Evolutionary conservation across 2,888 invertebrate genomes (phyloP), one percentile per base, ranked within the genome.

Genomic region (Agonum fuliginosum): DNA sequence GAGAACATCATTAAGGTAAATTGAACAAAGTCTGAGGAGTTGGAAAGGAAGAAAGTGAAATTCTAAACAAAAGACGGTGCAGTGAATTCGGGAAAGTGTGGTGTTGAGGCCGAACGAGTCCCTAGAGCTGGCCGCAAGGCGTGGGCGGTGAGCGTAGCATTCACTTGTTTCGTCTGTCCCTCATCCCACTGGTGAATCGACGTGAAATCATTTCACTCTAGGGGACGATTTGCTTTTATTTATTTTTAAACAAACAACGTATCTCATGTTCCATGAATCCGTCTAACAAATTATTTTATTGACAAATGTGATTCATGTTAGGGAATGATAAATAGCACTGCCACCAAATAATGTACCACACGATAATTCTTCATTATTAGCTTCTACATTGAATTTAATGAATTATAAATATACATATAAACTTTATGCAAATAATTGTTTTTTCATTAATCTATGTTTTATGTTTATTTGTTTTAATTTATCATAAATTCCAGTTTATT

Each of bases 1-100:
- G 67, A 8, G 48, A 37, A 67, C 67, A 41, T 71, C 71, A 67
- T 67, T 67, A 67, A 67, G 67, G 67, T 67, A 67, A 67, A 67
- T 67, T 67, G 67, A 67, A 67, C 37, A 67, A 67, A 67, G 41
- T 67, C 67, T 12, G 41, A 4, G 19, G 41, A 67, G 6, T 71
- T 65, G 24, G 37, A 37, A 62, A 30, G 17, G 58, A 54, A 54
- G 54, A 67, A 67, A 67, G 67, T 67, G 30, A 51, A 71, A 71
- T 48, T 71, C 51, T 14, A 34, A 48, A 34, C 71, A 51, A 70
- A 62, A 67, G 54, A 54, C 22, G 54, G 8, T 54, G 54, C 54
- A 24, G 12, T 54, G 54, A 22, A 37, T 37, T 37, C 37, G 0
- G 20, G 54, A 54, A 22, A 20, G 48, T 48, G 67, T 46, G 8